These are phyloP conservation scores for Nycticryphes semicollaris DNA, from an alignment of 2,113 vertebrate genomes.

Conservation along the genomic window DNA sequence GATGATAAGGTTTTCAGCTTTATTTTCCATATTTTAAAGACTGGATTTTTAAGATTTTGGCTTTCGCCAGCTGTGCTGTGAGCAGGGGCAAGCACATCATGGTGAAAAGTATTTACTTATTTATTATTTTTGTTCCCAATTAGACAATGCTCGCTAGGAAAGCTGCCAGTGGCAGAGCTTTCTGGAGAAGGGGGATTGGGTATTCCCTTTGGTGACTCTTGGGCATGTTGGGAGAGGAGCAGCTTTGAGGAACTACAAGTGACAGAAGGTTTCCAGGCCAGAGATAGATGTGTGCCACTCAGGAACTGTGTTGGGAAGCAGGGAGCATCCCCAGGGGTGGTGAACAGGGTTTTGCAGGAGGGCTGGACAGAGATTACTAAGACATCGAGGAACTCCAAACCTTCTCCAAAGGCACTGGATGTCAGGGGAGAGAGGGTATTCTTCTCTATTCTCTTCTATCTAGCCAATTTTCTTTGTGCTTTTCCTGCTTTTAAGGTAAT, in stretches of 20 bases:
- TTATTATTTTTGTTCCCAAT: background rate
- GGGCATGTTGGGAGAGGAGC: accelerated
- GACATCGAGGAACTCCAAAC: background rate
- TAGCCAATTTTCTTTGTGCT: background rate
- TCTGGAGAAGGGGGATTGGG: background rate
- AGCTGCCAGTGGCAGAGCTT: background rate
- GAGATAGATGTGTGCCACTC: background rate
- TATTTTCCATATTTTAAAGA: background rate
- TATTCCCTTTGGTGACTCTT: background rate
- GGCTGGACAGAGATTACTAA: background rate
- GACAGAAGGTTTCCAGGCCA: background rate
- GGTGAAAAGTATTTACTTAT: background rate
- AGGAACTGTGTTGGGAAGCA: background rate
- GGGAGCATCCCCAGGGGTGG: background rate
- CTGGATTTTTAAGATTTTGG: background rate
- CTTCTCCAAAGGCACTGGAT: background rate
- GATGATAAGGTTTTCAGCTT: background rate
- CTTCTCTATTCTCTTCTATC: background rate
- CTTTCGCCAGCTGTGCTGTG: background rate
- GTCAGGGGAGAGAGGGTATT: background rate
- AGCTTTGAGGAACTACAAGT: background rate
- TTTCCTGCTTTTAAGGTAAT: conserved; percentile 3
- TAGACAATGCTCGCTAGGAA: background rate
- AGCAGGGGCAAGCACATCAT: background rate
- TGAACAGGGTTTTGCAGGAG: background rate